Conservation (phyloP, 53 echinoderm and acorn worm species). For the Mesocentrotus franciscanus region DNA sequence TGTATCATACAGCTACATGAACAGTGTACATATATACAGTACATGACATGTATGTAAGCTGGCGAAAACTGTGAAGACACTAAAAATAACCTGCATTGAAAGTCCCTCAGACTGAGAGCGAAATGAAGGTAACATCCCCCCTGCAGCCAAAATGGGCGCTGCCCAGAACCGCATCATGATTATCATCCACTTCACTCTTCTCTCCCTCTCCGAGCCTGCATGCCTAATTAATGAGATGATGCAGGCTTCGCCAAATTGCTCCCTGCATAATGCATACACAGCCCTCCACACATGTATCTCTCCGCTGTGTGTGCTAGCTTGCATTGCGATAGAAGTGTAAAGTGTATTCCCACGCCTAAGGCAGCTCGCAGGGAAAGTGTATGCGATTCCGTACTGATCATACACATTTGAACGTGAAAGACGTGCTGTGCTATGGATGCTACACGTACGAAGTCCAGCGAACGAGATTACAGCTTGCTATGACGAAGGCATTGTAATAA, state of each 20-base stretch:
- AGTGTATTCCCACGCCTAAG: constrained; percentile 4
- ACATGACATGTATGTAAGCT: too few species aligned
- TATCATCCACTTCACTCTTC: constrained; percentile 8
- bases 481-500: not conserved
- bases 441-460: not conserved
- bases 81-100: not conserved
- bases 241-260: not conserved
- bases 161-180: not conserved
- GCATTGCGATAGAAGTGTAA: not conserved
- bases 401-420: not conserved
- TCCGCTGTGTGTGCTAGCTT: not conserved
- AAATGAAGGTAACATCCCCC: constrained; percentile 7
- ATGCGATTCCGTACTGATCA: not conserved
- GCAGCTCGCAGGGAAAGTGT: not conserved
- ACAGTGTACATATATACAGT: too few species aligned
- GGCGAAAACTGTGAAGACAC: too few species aligned
- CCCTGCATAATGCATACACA: not conserved
- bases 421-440: not conserved
- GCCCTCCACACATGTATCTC: not conserved
- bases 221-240: constrained; percentile 58
- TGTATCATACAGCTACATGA: too few species aligned
- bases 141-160: constrained; percentile 32
- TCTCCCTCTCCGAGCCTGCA: constrained; percentile 1
- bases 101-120: not conserved
- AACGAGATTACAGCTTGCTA: not conserved